A percentile compares a stretch with the other conserved stretches of the same genome.
Conservation (phyloP, 1,140 invertebrate species). For the Phymastichus coffea region DNA sequence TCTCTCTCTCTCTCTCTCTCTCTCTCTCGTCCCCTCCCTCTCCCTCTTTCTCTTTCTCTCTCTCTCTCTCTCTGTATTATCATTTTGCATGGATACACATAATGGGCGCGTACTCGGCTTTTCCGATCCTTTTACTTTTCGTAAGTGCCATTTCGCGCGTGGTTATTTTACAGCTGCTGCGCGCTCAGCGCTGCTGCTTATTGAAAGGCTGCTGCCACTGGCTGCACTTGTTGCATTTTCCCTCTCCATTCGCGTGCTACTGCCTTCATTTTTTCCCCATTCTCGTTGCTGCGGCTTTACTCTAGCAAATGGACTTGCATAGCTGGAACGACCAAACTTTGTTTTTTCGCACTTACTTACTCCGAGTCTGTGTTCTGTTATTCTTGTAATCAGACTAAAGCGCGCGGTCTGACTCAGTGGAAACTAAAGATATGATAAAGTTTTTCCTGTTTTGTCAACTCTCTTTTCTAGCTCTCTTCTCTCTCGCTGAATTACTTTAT, state of each 20-base stretch:
- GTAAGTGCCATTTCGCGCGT: constrained; percentile 15
- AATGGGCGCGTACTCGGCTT: background rate
- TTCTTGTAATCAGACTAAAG: background rate
- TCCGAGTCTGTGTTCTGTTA: too few relatives aligned
- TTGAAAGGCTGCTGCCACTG: too few relatives aligned
- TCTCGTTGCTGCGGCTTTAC: background rate
- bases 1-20: too few relatives aligned
- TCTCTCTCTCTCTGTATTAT: background rate
- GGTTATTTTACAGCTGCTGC: constrained; percentile 12
- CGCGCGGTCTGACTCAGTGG: background rate
- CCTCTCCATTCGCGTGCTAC: constrained; percentile 1
- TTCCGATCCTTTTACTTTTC: constrained; percentile 26
- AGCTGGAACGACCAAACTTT: constrained; percentile 1
- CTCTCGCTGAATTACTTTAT: constrained; percentile 15
- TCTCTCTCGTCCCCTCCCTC: too few relatives aligned
- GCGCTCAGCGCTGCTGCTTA: constrained; percentile 8
- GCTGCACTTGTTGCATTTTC: constrained; percentile 26
- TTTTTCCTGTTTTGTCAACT: constrained; percentile 17
- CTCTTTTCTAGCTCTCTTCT: too few relatives aligned
- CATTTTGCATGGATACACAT: background rate
- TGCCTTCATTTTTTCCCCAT: background rate
- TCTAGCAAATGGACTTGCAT: constrained; percentile 13
- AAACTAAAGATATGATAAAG: background rate
- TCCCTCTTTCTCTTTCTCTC: too few relatives aligned
- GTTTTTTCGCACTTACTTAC: background rate